phyloP scores from a whole-genome alignment of 2,888 invertebrate species.

The Patella caerulea region DNA sequence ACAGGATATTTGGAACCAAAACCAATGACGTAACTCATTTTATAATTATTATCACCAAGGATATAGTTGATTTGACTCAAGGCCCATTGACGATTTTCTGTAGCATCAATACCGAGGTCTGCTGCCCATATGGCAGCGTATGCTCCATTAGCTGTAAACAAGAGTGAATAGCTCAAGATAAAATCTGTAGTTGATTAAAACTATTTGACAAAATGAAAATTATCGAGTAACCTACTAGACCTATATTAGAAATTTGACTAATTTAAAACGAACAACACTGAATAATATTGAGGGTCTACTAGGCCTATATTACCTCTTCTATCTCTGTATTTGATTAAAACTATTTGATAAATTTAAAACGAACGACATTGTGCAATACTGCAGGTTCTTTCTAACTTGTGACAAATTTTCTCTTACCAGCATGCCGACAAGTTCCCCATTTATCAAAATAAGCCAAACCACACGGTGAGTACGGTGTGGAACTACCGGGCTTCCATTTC shows the following conservation, averaged over 20 bases:
- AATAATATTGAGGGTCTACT: too few relatives aligned
- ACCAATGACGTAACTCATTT: conserved; percentile 57
- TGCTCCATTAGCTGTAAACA: conserved; percentile 53
- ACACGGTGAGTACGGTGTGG: conserved; percentile 29
- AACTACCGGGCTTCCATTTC: conserved; percentile 25
- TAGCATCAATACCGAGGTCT: conserved; percentile 50
- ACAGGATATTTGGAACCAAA: conserved; percentile 52
- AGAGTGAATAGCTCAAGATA: background rate
- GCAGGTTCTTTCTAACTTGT: too few relatives aligned
- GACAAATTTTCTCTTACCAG: conserved; percentile 8
- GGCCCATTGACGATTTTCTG: conserved; percentile 53
- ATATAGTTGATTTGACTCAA: conserved; percentile 63
- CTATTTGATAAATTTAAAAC: too few relatives aligned
- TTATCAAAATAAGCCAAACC: conserved; percentile 29
- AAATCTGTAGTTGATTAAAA: too few relatives aligned
- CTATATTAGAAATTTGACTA: too few relatives aligned
- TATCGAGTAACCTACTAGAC: too few relatives aligned
- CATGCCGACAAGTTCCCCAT: conserved; percentile 36
- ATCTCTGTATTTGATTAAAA: too few relatives aligned
- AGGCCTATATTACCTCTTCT: too few relatives aligned
- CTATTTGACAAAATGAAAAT: too few relatives aligned
- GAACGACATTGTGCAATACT: too few relatives aligned
- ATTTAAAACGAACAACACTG: too few relatives aligned
- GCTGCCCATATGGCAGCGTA: conserved; percentile 58
- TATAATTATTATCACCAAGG: conserved; percentile 57